Conservation (phyloP, 1,140 invertebrate genomes). For the Littorina saxatilis region DNA sequence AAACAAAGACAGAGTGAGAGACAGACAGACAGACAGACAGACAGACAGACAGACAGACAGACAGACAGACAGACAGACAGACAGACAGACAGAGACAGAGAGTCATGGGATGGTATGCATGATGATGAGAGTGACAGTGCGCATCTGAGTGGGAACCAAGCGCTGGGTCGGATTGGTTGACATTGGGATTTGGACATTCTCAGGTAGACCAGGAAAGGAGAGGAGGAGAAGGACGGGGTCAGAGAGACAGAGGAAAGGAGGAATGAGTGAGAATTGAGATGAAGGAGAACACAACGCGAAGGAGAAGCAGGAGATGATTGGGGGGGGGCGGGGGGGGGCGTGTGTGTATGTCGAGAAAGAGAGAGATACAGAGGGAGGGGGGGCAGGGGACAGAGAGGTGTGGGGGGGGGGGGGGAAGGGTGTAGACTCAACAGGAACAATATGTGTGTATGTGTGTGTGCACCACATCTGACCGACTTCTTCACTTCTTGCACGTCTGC, state of each 20-base stretch:
- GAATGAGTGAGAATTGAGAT: too few species aligned
- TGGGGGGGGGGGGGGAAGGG: background rate
- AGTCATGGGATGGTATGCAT: background rate
- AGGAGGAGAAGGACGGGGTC: too few species aligned
- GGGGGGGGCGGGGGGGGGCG: too few species aligned
- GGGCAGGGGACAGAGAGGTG: background rate
- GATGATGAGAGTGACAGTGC: too few species aligned
- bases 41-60: constrained; percentile 1
- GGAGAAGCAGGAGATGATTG: too few species aligned
- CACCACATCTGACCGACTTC: background rate
- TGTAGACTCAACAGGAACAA: background rate
- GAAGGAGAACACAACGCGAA: too few species aligned
- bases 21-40: background rate
- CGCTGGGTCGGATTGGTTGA: too few species aligned
- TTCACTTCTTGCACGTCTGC: too few species aligned
- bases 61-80: constrained; percentile 11
- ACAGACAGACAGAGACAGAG: background rate
- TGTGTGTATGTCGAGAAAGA: background rate
- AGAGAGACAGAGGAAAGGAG: too few species aligned
- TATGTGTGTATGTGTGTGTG: background rate
- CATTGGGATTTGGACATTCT: too few species aligned
- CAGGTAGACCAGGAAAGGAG: too few species aligned
- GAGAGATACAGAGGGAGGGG: background rate
- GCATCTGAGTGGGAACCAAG: too few species aligned
- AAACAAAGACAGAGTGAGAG: background rate